Evolutionary conservation across 35 echinoderm and acorn worm genomes (phyloP).

Genomic region (Ophiothrix spiculata): DNA sequence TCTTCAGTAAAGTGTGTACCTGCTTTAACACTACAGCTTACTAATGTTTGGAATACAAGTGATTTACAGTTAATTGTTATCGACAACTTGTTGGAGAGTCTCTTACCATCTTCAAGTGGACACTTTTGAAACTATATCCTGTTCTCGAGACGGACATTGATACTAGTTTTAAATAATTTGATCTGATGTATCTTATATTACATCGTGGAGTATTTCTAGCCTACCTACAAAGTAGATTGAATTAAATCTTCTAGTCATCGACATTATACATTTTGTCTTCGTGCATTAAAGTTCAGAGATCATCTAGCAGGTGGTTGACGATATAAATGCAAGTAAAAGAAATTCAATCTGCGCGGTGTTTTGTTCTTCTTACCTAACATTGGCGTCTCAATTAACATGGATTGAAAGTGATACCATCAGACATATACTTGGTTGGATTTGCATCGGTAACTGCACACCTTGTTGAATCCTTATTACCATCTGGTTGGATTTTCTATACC

Average conservation of each 20-base stretch:
- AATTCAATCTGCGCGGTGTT: neutral
- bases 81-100: neutral
- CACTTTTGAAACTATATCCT: neutral
- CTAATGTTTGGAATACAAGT: neutral
- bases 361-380: neutral
- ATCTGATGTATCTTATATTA: neutral
- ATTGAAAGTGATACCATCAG: neutral
- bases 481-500: too few species aligned
- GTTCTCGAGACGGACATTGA: neutral
- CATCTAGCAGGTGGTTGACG: neutral
- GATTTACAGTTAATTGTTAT: neutral
- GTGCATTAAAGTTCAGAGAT: too few species aligned
- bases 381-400: neutral
- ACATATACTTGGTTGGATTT: neutral
- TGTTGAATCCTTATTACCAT: neutral
- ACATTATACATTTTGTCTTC: neutral
- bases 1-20: too few species aligned
- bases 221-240: too few species aligned
- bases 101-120: neutral
- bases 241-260: neutral
- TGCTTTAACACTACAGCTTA: neutral
- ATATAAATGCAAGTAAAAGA: neutral
- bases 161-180: neutral
- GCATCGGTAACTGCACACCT: neutral
- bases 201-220: neutral